phyloP scores from a whole-genome alignment of 2,888 invertebrate species.

The Dryobotodes eremita region DNA sequence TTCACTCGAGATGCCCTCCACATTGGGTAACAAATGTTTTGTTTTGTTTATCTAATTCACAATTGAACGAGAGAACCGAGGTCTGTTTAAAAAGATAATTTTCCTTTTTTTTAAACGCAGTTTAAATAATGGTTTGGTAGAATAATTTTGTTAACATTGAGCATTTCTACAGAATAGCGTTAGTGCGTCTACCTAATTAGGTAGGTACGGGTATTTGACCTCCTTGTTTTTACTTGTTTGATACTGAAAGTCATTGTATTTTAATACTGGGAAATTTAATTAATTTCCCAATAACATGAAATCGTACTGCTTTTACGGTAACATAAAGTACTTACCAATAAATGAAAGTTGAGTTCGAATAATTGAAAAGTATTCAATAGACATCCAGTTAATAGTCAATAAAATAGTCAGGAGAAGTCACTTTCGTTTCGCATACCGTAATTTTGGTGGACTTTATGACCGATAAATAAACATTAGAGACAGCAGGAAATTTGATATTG shows the following conservation, averaged over 20 bases:
- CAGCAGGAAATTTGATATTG: constrained; percentile 25
- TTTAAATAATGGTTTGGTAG: neutral
- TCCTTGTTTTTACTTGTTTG: neutral
- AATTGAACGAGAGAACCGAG: constrained; percentile 3
- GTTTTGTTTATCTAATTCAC: constrained; percentile 39
- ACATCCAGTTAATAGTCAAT: constrained; percentile 33
- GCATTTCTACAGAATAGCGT: neutral
- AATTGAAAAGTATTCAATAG: constrained; percentile 28
- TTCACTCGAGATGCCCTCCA: constrained; percentile 51
- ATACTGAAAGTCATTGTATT: neutral
- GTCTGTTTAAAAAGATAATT: neutral
- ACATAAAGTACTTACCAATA: constrained; percentile 4
- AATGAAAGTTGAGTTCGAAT: constrained; percentile 26
- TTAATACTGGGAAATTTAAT: neutral
- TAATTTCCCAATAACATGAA: neutral
- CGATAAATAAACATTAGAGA: constrained; percentile 44
- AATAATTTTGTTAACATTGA: neutral
- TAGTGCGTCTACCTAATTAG: neutral
- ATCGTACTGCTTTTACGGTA: neutral
- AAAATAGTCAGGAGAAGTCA: constrained; percentile 40
- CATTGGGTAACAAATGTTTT: constrained; percentile 57
- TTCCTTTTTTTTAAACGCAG: neutral
- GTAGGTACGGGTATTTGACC: neutral
- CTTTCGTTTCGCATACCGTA: constrained; percentile 27
- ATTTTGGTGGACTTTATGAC: constrained; percentile 37